Conservation (phyloP, 2,888 invertebrate genomes). For the Ophioninae sp. region DNA sequence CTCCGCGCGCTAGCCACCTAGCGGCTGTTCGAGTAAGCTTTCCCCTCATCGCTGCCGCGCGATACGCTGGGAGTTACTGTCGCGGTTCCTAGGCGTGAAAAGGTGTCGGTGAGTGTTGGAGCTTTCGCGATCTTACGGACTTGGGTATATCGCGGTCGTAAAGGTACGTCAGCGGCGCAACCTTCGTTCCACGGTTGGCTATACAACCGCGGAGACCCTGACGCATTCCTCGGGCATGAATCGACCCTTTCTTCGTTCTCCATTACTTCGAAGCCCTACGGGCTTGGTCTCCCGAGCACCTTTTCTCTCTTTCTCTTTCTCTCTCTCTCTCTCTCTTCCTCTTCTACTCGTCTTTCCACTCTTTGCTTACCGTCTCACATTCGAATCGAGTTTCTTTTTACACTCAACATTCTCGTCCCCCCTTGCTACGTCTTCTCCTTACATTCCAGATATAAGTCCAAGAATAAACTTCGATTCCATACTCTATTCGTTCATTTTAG, state of each 20-base stretch:
- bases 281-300: constrained; percentile 8
- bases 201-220: constrained; percentile 32
- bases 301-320: background rate
- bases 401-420: constrained; percentile 5
- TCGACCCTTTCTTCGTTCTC: constrained; percentile 31
- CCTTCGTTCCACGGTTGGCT: constrained; percentile 46
- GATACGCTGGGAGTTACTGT: background rate
- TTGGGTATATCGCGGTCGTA: constrained; percentile 7
- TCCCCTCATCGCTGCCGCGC: background rate
- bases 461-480: background rate
- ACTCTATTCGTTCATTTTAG: background rate
- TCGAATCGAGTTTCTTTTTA: constrained; percentile 19
- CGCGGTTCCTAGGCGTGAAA: background rate
- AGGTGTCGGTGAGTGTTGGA: background rate
- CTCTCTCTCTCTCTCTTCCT: constrained; percentile 12
- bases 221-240: constrained; percentile 54
- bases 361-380: constrained; percentile 9
- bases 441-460: background rate
- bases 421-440: background rate
- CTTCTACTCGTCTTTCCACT: constrained; percentile 27
- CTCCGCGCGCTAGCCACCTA: background rate
- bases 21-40: background rate
- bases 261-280: constrained; percentile 33
- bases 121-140: background rate
- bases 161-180: constrained; percentile 8